These are phyloP conservation scores for Propithecus perrieri DNA, from an alignment of 2,797 vertebrate species.

Conservation along the genomic window DNA sequence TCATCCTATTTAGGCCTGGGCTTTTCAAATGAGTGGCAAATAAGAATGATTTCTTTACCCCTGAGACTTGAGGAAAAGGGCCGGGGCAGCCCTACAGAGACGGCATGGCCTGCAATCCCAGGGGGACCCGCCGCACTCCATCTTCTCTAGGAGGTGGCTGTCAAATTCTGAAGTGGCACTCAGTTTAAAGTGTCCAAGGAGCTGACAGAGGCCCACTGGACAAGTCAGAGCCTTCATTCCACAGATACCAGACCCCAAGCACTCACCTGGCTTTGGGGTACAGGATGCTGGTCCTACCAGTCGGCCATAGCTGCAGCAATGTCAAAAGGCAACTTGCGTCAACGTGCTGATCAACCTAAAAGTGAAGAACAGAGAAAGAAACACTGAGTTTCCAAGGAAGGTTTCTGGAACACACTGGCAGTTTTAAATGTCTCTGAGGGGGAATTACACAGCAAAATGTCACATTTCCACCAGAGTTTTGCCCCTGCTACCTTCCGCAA, in stretches of 20 bases:
- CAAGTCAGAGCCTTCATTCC: neutral
- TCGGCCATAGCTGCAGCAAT: slow-evolving; percentile 46
- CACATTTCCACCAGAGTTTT: neutral
- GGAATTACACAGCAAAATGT: neutral
- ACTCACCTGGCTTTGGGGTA: slow-evolving; percentile 70
- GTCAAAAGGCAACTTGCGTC: slow-evolving; percentile 48
- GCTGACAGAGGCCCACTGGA: neutral
- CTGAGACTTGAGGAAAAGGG: neutral
- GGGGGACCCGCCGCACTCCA: neutral
- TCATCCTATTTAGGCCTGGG: neutral
- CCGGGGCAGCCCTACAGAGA: neutral
- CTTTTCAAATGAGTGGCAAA: neutral
- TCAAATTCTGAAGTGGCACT: neutral
- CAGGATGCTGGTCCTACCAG: slow-evolving; percentile 59
- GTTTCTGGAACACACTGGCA: neutral
- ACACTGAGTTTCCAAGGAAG: slow-evolving; percentile 19
- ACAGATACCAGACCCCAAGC: neutral
- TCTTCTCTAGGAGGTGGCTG: neutral
- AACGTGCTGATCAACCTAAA: slow-evolving; percentile 57
- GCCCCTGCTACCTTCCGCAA: neutral
- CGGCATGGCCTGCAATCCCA: neutral
- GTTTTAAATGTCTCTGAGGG: neutral
- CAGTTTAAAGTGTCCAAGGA: neutral
- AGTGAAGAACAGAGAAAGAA: slow-evolving; percentile 40
- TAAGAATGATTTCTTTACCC: neutral